Evolutionary conservation across 1,140 invertebrate species (phyloP).

Genomic region (Drosophila burlai): DNA sequence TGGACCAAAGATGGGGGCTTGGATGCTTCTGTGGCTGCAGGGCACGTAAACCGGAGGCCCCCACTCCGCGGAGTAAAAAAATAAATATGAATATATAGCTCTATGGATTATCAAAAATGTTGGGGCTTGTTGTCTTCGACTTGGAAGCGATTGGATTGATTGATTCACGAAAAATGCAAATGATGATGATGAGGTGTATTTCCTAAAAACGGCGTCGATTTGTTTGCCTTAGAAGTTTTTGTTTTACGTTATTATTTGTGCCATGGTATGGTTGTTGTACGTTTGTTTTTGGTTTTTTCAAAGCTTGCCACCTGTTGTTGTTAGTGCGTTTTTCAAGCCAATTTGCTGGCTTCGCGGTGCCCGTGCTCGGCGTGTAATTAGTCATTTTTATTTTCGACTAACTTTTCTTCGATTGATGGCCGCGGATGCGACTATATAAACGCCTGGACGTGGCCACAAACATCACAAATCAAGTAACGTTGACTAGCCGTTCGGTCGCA

Average conservation of each 20-base stretch:
- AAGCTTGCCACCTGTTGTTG: conserved; percentile 26
- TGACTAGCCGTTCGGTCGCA: conserved; percentile 60
- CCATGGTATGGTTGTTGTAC: conserved; percentile 24
- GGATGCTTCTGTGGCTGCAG: conserved; percentile 27
- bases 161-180: conserved; percentile 81
- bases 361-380: conserved; percentile 70
- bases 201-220: conserved; percentile 73
- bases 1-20: not conserved
- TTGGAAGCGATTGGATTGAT: conserved; percentile 65
- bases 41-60: conserved; percentile 11
- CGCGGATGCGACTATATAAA: conserved; percentile 68
- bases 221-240: conserved; percentile 78
- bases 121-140: conserved; percentile 37
- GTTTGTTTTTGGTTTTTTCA: conserved; percentile 40
- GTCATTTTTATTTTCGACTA: conserved; percentile 80
- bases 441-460: conserved; percentile 51
- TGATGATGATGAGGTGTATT: conserved; percentile 68
- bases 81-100: conserved; percentile 33
- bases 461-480: conserved; percentile 69
- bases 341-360: conserved; percentile 61
- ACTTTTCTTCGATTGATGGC: conserved; percentile 65
- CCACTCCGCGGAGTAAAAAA: conserved; percentile 3
- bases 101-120: conserved; percentile 47
- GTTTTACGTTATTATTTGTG: conserved; percentile 54
- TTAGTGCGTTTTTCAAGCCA: conserved; percentile 68